Percentiles rank a stretch among this genome's conserved stretches.
Evolutionary conservation across 2,113 vertebrate species (phyloP).

Genomic region (Myotis lucifugus): DNA sequence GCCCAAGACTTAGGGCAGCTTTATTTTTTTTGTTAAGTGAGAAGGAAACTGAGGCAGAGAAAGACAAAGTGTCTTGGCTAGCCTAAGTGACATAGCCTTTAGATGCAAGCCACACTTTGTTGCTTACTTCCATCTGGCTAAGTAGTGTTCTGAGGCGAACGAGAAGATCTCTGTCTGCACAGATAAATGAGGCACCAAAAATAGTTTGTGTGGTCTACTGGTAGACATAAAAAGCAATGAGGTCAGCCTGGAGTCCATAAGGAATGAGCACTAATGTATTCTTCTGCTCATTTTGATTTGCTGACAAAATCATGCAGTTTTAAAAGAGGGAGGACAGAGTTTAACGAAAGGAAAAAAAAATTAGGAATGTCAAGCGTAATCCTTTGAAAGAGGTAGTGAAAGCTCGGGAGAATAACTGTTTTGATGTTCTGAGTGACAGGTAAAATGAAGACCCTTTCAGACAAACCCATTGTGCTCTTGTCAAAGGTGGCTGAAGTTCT

Average conservation of each 20-base stretch:
- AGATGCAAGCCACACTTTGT: neutral
- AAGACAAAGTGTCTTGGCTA: neutral
- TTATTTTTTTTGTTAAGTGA: neutral
- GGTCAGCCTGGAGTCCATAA: slow-evolving; percentile 46
- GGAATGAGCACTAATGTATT: slow-evolving; percentile 68
- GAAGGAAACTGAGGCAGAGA: slow-evolving; percentile 40
- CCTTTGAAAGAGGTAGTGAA: slow-evolving; percentile 68
- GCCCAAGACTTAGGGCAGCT: neutral
- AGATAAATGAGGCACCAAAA: slow-evolving; percentile 74
- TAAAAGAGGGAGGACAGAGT: slow-evolving; percentile 62
- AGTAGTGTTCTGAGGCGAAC: slow-evolving; percentile 48
- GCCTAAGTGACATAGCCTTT: neutral
- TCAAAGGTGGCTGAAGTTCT: slow-evolving; percentile 70
- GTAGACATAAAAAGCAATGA: slow-evolving; percentile 77
- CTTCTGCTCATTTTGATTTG: slow-evolving; percentile 73
- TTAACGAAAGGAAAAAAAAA: slow-evolving; percentile 51
- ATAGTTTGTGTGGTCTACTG: slow-evolving; percentile 69
- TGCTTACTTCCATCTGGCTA: slow-evolving; percentile 57
- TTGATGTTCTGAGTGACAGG: slow-evolving; percentile 70
- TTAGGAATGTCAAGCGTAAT: slow-evolving; percentile 76
- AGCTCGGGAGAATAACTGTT: slow-evolving; percentile 40
- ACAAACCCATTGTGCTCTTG: slow-evolving; percentile 67
- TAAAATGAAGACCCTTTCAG: slow-evolving; percentile 71
- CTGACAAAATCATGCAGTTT: slow-evolving; percentile 72
- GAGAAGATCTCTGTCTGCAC: slow-evolving; percentile 62